Conservation (phyloP, 2,797 vertebrate genomes). For the Macropus fuliginosus region DNA sequence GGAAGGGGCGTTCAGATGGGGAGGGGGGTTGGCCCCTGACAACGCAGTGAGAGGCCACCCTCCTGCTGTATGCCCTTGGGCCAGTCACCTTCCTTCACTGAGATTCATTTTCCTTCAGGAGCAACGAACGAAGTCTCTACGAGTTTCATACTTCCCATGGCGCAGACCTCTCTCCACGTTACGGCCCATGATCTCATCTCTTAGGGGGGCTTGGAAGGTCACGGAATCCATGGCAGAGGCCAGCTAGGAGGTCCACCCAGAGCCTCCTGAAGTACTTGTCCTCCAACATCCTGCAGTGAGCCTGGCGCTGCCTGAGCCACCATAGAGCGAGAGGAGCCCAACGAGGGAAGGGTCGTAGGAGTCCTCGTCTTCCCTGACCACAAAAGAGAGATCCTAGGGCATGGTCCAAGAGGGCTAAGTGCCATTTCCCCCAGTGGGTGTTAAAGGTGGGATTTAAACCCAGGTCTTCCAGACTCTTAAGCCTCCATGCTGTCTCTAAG, state of each 20-base stretch:
- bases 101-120: background rate
- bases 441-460: background rate
- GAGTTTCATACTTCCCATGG: background rate
- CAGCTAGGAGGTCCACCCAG: background rate
- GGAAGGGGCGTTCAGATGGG: background rate
- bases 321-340: background rate
- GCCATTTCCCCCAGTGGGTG: background rate
- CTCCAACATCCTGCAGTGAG: background rate
- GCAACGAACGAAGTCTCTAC: background rate
- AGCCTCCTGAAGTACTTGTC: background rate
- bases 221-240: background rate
- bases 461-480: background rate
- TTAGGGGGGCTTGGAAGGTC: background rate
- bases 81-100: background rate
- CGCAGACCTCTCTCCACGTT: background rate
- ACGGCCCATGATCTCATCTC: background rate
- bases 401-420: background rate
- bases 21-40: background rate
- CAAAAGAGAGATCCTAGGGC: background rate
- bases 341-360: background rate
- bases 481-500: background rate
- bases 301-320: background rate
- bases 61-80: background rate
- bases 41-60: too few species aligned
- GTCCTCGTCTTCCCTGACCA: background rate